A percentile compares a stretch with the other conserved stretches of the same genome.
phyloP scores from a whole-genome alignment of 2,113 vertebrate genomes.

The Anser brachyrhynchus region DNA sequence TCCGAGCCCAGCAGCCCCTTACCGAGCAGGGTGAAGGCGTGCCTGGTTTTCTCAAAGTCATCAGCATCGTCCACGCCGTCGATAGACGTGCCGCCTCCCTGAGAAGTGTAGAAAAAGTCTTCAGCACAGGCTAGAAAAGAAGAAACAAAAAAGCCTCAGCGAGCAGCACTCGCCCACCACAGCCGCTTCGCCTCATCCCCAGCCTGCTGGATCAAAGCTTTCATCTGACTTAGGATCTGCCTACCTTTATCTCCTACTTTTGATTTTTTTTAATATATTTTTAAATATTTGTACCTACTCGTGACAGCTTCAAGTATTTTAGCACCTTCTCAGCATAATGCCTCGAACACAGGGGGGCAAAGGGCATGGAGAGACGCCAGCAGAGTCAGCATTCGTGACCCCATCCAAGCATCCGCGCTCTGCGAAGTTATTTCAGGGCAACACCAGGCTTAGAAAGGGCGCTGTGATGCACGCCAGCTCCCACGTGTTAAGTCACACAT shows the following conservation, averaged over 20 bases:
- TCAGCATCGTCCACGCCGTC: conserved; percentile 86
- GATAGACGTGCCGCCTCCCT: conserved; percentile 86
- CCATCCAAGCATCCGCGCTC: not conserved
- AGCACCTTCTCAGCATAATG: not conserved
- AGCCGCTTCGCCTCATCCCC: not conserved
- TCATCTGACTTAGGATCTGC: not conserved
- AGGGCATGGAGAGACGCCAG: not conserved
- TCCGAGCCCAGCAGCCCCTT: conserved; percentile 35
- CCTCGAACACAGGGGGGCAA: not conserved
- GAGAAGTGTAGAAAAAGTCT: conserved; percentile 88
- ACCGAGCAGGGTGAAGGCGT: conserved; percentile 90
- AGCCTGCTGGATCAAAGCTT: not conserved
- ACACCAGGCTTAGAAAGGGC: not conserved
- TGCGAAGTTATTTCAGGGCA: not conserved
- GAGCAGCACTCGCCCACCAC: not conserved
- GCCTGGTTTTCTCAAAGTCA: conserved; percentile 88
- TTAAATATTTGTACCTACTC: not conserved
- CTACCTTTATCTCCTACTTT: no score
- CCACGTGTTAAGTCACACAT: not conserved
- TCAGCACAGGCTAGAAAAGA: conserved; percentile 82
- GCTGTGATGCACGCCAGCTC: not conserved
- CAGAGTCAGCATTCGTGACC: not conserved
- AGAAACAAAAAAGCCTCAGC: not conserved
- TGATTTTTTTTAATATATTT: not conserved
- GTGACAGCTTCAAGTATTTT: fast-evolving